A percentile compares a stretch with the other conserved stretches of the same genome.
Evolutionary conservation across 2,113 vertebrate species (phyloP).

Genomic region (Ailuropoda melanoleuca): DNA sequence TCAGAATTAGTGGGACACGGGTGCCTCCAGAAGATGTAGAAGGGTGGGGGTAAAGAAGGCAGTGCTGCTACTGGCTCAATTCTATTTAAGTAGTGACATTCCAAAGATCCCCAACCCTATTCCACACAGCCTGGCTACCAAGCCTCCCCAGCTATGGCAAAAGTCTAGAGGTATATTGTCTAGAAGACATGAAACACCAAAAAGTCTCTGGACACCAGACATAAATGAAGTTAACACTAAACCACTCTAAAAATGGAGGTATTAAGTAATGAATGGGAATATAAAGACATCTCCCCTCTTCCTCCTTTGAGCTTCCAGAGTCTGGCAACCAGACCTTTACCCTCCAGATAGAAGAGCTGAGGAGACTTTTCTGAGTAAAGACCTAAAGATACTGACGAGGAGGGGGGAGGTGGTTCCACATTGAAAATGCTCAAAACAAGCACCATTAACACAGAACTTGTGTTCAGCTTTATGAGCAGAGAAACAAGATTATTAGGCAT

Average conservation of each 20-base stretch:
- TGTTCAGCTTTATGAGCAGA: neutral
- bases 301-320: neutral
- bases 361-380: neutral
- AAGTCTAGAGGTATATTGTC: neutral
- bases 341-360: neutral
- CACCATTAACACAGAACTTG: neutral
- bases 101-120: neutral
- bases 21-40: neutral
- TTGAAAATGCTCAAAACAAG: neutral
- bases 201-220: neutral
- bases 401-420: neutral
- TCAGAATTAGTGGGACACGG: neutral
- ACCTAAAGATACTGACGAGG: neutral
- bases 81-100: neutral
- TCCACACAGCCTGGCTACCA: neutral
- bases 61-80: neutral
- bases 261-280: neutral
- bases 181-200: neutral
- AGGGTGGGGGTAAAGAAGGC: neutral
- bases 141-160: neutral
- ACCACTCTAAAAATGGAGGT: neutral
- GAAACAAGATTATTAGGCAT: conserved; percentile 1
- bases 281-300: neutral
- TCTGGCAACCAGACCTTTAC: neutral
- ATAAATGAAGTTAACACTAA: neutral